Conservation (phyloP, 2,113 vertebrate species). For the Taxidea taxus region DNA sequence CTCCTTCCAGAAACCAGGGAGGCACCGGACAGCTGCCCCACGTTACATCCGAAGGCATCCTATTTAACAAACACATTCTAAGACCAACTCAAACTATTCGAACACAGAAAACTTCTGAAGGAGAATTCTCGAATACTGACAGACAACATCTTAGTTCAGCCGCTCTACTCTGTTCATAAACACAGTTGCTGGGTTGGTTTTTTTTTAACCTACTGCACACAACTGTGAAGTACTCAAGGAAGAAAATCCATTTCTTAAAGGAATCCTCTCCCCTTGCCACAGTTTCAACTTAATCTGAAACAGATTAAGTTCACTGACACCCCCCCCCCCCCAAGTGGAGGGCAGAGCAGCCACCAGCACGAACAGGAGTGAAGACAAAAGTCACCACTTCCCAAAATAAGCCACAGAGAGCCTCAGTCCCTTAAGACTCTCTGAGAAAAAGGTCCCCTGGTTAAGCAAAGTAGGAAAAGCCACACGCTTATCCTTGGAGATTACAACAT, state of each 20-base stretch:
- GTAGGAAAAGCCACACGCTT: not conserved
- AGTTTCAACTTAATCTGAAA: not conserved
- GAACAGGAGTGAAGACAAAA: not conserved
- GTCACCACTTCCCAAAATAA: not conserved
- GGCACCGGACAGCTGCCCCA: not conserved
- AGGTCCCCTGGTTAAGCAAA: too few species aligned
- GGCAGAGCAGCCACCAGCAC: not conserved
- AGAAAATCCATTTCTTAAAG: not conserved
- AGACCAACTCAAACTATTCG: slow-evolving; percentile 41
- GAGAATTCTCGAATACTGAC: slow-evolving; percentile 53
- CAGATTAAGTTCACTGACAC: not conserved
- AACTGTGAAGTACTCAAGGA: not conserved
- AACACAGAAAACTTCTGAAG: slow-evolving; percentile 39
- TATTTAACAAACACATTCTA: not conserved
- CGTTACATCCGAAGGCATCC: not conserved
- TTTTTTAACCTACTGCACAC: not conserved
- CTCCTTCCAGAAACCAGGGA: not conserved
- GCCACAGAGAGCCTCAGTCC: not conserved
- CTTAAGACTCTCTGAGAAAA: not conserved
- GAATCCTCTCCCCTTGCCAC: too few species aligned
- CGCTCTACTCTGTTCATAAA: not conserved
- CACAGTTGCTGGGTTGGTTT: not conserved
- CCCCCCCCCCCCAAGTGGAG: not conserved
- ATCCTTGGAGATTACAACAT: not conserved
- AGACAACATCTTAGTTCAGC: slow-evolving; percentile 42